These are phyloP conservation scores for Pogonocichla stellata DNA, from an alignment of 2,113 vertebrate genomes.

Conservation along the genomic window DNA sequence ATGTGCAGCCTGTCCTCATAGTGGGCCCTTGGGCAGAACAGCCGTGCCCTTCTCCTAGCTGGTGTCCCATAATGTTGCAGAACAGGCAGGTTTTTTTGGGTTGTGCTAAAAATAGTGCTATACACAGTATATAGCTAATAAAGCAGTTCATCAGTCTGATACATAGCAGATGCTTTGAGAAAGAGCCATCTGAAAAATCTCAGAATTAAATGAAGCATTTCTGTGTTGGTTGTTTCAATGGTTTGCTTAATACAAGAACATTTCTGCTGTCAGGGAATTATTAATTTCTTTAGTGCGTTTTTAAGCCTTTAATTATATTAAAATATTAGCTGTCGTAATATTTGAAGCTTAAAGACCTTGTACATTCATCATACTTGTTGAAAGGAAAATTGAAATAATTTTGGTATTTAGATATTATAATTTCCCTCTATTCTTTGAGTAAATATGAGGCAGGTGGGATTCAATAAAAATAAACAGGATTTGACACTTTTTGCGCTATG, in stretches of 20 bases:
- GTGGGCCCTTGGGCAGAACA: neutral
- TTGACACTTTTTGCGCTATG: neutral
- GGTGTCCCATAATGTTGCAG: neutral
- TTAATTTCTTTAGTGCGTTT: constrained; percentile 41
- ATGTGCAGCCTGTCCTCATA: neutral
- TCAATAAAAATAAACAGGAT: constrained; percentile 28
- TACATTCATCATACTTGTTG: constrained; percentile 49
- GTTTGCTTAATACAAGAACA: constrained; percentile 9
- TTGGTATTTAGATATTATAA: constrained; percentile 22
- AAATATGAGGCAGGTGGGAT: constrained; percentile 37
- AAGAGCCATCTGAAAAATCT: constrained; percentile 11
- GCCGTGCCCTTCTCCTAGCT: neutral
- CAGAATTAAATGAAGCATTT: constrained; percentile 44
- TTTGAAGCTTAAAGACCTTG: constrained; percentile 54
- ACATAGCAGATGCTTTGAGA: constrained; percentile 22
- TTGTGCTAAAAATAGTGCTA: neutral
- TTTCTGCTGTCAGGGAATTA: constrained; percentile 60
- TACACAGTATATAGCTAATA: neutral
- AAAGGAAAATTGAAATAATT: constrained; percentile 52
- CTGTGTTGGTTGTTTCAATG: constrained; percentile 1
- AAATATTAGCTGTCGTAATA: constrained; percentile 67
- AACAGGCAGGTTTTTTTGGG: neutral
- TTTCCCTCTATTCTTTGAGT: constrained; percentile 19
- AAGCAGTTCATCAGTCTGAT: constrained; percentile 19
- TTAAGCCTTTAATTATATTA: constrained; percentile 71